A percentile compares a stretch with the other conserved stretches of the same genome.
Conservation (phyloP, 2,113 vertebrate species). For the Sinocyclocheilus grahami region DNA sequence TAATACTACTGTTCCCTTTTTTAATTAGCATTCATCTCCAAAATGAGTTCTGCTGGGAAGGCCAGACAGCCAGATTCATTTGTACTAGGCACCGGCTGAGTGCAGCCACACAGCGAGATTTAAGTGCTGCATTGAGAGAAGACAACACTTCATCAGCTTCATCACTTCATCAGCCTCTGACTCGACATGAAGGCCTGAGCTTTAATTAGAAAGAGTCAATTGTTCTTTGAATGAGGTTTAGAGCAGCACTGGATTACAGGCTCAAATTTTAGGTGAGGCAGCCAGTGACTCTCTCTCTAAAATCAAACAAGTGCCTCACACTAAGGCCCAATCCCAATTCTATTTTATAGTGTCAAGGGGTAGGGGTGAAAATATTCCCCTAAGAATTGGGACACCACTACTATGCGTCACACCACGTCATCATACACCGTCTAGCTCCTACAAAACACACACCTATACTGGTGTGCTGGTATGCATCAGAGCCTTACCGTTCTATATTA, state of each 20-base stretch:
- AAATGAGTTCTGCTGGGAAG: background rate
- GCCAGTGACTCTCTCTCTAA: background rate
- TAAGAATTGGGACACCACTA: too few species aligned
- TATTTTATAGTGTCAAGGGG: too few species aligned
- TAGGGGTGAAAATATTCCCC: too few species aligned
- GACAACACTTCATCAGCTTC: background rate
- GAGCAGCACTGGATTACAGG: background rate
- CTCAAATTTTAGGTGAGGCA: background rate
- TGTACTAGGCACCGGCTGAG: too few species aligned
- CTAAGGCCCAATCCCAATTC: too few species aligned
- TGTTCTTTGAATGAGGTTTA: constrained; percentile 1
- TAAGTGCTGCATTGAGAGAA: background rate
- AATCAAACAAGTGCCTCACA: background rate
- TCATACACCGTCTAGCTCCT: too few species aligned
- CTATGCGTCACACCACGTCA: too few species aligned
- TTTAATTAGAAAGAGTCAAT: constrained; percentile 42
- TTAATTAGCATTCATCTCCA: constrained; percentile 42
- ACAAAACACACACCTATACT: too few species aligned
- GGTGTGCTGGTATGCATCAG: too few species aligned
- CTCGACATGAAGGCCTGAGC: background rate
- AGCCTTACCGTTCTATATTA: too few species aligned
- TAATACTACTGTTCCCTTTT: background rate
- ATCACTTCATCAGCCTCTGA: background rate
- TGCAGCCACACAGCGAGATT: background rate
- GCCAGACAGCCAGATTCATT: background rate